Evolutionary conservation across 2,888 invertebrate genomes (phyloP).

Genomic region (Acrobeloides nanus): DNA sequence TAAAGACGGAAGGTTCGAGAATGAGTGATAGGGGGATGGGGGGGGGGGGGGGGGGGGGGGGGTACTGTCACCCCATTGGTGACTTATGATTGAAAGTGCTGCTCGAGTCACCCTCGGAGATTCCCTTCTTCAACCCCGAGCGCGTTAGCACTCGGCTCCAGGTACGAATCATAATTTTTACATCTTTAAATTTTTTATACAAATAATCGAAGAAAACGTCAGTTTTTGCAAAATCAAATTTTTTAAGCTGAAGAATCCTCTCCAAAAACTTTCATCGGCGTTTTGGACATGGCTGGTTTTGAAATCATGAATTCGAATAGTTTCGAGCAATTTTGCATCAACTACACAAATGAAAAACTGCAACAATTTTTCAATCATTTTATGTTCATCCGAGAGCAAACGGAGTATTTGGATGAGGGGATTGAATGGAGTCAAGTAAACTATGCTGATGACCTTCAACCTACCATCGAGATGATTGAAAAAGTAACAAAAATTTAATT

Average conservation of each 20-base stretch:
- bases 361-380: slow-evolving; percentile 53
- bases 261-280: slow-evolving; percentile 36
- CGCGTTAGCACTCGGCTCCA: no score
- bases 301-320: slow-evolving; percentile 48
- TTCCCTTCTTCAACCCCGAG: no score
- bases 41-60: background rate
- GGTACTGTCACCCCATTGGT: slow-evolving; percentile 1
- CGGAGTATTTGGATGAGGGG: slow-evolving; percentile 45
- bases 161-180: no score
- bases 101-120: no score
- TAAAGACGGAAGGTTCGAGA: no score
- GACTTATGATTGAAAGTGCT: no score
- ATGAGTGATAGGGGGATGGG: no score
- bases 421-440: slow-evolving; percentile 75
- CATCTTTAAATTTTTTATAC: no score
- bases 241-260: slow-evolving; percentile 7
- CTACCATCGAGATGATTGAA: slow-evolving; percentile 48
- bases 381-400: slow-evolving; percentile 49
- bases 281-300: slow-evolving; percentile 52
- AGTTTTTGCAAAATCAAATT: no score
- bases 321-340: slow-evolving; percentile 53
- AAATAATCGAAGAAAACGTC: no score
- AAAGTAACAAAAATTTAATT: no score
- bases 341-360: slow-evolving; percentile 51
- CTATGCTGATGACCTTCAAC: slow-evolving; percentile 60